Conservation (phyloP, 2,888 invertebrate species). For the Hetaerina titia region DNA sequence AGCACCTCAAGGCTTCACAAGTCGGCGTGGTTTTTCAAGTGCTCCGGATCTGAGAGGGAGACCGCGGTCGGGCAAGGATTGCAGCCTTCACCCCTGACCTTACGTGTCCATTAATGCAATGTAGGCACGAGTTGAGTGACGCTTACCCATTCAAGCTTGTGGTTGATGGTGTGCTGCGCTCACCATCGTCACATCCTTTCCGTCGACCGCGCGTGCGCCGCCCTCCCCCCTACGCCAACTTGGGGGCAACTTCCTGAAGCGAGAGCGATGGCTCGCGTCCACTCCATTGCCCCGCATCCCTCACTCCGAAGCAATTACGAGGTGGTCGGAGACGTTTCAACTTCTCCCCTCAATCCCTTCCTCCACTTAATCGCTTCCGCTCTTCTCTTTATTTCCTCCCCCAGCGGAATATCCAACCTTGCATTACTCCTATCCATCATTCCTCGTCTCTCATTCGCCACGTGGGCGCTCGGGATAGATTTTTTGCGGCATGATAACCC, state of each 20-base stretch:
- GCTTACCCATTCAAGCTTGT: too few relatives aligned
- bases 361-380: not conserved
- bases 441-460: not conserved
- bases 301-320: not conserved
- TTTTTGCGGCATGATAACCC: not conserved
- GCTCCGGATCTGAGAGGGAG: too few relatives aligned
- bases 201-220: not conserved
- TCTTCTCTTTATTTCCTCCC: not conserved
- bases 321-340: not conserved
- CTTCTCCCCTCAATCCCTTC: not conserved
- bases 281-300: not conserved
- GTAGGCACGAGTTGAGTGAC: too few relatives aligned
- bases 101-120: too few relatives aligned
- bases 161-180: too few relatives aligned
- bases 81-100: too few relatives aligned
- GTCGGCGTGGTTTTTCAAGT: too few relatives aligned
- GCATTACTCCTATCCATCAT: not conserved
- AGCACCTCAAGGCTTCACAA: too few relatives aligned
- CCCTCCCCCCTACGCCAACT: not conserved
- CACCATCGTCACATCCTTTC: too few relatives aligned
- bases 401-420: not conserved
- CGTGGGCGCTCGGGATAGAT: not conserved
- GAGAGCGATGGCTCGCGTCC: not conserved
- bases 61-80: too few relatives aligned
- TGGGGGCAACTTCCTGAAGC: not conserved